Conservation (phyloP, 2,888 invertebrate species). For the Sylvicola cinctus region DNA sequence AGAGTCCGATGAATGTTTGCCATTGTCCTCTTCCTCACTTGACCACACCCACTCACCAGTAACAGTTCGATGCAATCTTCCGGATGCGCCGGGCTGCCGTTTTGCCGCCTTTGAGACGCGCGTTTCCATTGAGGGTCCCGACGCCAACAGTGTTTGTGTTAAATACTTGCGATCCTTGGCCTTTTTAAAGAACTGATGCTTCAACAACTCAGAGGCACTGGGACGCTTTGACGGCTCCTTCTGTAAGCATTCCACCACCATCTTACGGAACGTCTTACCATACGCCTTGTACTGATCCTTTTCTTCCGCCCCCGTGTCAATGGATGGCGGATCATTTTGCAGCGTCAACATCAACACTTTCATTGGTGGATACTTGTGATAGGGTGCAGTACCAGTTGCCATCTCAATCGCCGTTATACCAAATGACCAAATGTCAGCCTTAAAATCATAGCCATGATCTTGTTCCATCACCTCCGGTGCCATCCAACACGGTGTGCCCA, state of each 20-base stretch:
- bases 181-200: slow-evolving; percentile 96
- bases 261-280: slow-evolving; percentile 91
- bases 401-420: slow-evolving; percentile 95
- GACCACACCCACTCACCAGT: slow-evolving; percentile 99
- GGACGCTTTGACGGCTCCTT: slow-evolving; percentile 90
- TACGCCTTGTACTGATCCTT: slow-evolving; percentile 97
- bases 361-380: slow-evolving; percentile 98
- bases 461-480: slow-evolving; percentile 99
- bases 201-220: slow-evolving; percentile 83
- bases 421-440: slow-evolving; percentile 58
- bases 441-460: slow-evolving; percentile 96
- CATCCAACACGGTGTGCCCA: slow-evolving; percentile 99
- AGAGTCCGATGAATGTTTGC: slow-evolving; percentile 29
- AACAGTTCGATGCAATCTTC: slow-evolving; percentile 74
- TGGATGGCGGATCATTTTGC: slow-evolving; percentile 91
- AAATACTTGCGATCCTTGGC: slow-evolving; percentile 84
- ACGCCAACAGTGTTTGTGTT: slow-evolving; percentile 63
- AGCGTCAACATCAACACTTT: slow-evolving; percentile 96
- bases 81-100: slow-evolving; percentile 73
- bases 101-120: slow-evolving; percentile 67
- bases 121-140: slow-evolving; percentile 74
- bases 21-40: slow-evolving; percentile 71
- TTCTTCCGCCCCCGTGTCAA: slow-evolving; percentile 88
- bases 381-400: slow-evolving; percentile 95
- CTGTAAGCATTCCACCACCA: slow-evolving; percentile 91